Evolutionary conservation across 2,797 vertebrate species (phyloP), one percentile per base, ranked within the genome.

Genomic region (Acrossocheilus wenchowensis): DNA sequence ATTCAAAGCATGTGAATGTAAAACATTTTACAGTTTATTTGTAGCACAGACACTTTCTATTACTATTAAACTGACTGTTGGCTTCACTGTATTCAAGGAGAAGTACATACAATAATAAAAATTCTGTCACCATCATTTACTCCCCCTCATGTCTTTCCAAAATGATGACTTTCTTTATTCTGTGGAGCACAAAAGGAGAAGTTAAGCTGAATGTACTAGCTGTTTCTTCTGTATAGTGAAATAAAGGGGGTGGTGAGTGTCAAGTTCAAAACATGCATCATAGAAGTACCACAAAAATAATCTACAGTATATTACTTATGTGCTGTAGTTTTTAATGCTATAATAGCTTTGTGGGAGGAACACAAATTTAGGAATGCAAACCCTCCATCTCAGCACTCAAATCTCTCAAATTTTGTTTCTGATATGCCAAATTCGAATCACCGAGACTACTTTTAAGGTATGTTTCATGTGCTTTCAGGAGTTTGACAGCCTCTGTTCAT

Each of bases 161-260:
- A 62, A 79, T 64, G 3, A 43, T 45, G 78, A 62, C 39, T 79
- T 41, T 45, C 15, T 79, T 64, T 9, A 39, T 71, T 62, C 23
- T 64, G 41, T 62, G 57, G 15, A 79, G n/a, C 60, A 79, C 78
- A 79, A 79, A 79, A 62, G 54, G 54, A n/a, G 4, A 78, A 62
- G 77, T 62, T 43, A 78, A 60, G 36, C 77, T 60, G 52, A 41
- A 43, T 79, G 39, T 43, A 79, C 54, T 60, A 23, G 54, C 4
- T 78, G 36, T 26, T 62, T 62, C 8, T 9, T 11, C 3, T 7
- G n/a, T 60, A 5, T 19, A 60, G 21, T 26, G 1, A 43, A 79
- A 30, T 62, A 26, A 43, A 79, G 21, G 39, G 36, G 36, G 54
- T 3, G n/a, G 36, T 26, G 36, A 62, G 36, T 62, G 23, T 62